Conservation (phyloP, 1,140 invertebrate genomes). For the Zeugodacus cucurbitae region DNA sequence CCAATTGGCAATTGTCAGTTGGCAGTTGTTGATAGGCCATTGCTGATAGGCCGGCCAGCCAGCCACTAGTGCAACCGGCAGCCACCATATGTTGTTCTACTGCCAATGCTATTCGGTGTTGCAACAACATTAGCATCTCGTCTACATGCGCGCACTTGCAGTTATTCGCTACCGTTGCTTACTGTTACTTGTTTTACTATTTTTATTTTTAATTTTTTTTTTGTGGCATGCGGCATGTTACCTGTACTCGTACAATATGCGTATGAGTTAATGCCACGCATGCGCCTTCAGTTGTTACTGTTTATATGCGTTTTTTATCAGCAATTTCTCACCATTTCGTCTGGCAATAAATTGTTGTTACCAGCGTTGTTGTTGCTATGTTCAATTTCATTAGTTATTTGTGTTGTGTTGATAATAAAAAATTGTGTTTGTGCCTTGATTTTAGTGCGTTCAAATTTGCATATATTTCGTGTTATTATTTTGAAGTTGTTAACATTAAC, state of each 20-base stretch:
- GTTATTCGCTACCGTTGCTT: not conserved
- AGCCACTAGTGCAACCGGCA: not conserved
- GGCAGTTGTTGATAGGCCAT: slow-evolving; percentile 34
- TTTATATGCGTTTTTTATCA: not conserved
- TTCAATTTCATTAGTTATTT: not conserved
- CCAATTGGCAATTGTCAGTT: slow-evolving; percentile 30
- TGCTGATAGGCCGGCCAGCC: not conserved
- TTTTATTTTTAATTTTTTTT: not conserved
- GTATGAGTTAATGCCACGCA: not conserved
- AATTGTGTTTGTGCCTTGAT: not conserved
- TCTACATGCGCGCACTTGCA: not conserved
- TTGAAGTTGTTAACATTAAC: not conserved
- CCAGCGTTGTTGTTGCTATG: not conserved
- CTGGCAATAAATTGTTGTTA: slow-evolving; percentile 16
- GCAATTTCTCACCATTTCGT: slow-evolving; percentile 19
- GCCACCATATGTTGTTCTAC: not conserved
- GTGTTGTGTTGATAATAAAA: not conserved
- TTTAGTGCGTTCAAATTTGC: not conserved
- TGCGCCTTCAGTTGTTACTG: not conserved
- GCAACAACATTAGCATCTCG: not conserved
- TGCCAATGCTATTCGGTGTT: not conserved
- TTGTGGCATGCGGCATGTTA: not conserved
- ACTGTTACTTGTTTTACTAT: not conserved
- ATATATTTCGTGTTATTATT: not conserved
- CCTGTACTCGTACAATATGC: slow-evolving; percentile 4